Conservation (phyloP, 1,140 invertebrate species). For the Zaprionus inermis region DNA sequence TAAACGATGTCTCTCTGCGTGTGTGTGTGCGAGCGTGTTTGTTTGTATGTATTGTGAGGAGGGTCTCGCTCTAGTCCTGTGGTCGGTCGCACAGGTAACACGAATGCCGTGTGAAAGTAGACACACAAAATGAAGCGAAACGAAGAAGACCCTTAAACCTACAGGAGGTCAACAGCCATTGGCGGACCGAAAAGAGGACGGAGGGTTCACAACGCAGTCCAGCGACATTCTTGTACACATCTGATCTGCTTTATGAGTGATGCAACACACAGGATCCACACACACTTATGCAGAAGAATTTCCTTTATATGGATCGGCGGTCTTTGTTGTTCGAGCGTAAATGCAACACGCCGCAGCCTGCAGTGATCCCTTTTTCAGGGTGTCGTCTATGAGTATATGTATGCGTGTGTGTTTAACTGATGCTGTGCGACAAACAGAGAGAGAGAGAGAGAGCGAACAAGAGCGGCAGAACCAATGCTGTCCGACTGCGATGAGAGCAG, state of each 20-base stretch:
- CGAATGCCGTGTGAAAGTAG: slow-evolving; percentile 59
- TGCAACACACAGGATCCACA: slow-evolving; percentile 69
- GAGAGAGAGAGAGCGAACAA: slow-evolving; percentile 14
- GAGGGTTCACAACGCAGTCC: slow-evolving; percentile 13
- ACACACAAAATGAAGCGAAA: slow-evolving; percentile 40
- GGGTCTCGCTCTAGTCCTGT: slow-evolving; percentile 46
- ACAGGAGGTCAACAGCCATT: slow-evolving; percentile 67
- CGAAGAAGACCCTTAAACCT: slow-evolving; percentile 46
- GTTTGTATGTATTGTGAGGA: slow-evolving; percentile 25
- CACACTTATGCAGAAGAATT: slow-evolving; percentile 49
- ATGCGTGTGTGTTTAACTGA: slow-evolving; percentile 34
- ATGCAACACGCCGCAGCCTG: slow-evolving; percentile 25
- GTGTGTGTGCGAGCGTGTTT: slow-evolving; percentile 29
- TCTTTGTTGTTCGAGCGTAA: slow-evolving; percentile 44
- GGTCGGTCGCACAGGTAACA: slow-evolving; percentile 60
- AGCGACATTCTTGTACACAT: slow-evolving; percentile 61
- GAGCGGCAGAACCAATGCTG: not conserved
- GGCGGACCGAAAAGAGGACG: slow-evolving; percentile 8
- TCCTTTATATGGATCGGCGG: slow-evolving; percentile 66
- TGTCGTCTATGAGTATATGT: slow-evolving; percentile 8
- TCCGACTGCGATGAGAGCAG: slow-evolving; percentile 33
- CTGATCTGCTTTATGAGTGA: slow-evolving; percentile 69
- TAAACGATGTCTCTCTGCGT: slow-evolving; percentile 16
- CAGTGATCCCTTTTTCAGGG: slow-evolving; percentile 46
- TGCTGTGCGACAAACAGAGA: slow-evolving; percentile 27